phyloP scores from a whole-genome alignment of 2,797 vertebrate genomes.

The Cyprinodon diabolis region DNA sequence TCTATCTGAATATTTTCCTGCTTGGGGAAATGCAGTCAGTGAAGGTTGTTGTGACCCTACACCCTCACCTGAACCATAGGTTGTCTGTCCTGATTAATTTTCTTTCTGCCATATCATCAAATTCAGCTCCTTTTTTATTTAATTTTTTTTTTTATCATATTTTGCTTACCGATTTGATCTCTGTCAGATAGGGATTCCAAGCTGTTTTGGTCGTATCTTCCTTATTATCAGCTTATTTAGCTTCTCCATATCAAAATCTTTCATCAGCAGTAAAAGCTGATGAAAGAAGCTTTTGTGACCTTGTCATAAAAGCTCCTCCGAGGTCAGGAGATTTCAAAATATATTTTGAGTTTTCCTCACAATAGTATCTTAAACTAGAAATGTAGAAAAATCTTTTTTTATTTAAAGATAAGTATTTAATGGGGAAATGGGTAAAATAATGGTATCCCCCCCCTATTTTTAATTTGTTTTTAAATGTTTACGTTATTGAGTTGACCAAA shows the following conservation, averaged over 20 bases:
- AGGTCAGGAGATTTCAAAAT: neutral
- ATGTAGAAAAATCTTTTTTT: too few relatives aligned
- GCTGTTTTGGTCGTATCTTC: neutral
- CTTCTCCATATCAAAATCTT: neutral
- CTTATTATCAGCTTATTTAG: neutral
- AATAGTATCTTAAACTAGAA: too few relatives aligned
- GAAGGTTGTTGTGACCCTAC: neutral
- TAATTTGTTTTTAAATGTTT: too few relatives aligned
- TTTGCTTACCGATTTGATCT: neutral
- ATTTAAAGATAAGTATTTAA: too few relatives aligned
- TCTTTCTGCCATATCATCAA: neutral
- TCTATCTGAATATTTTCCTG: constrained; percentile 3
- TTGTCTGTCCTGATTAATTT: constrained; percentile 1
- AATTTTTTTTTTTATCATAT: neutral
- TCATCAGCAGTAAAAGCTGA: neutral
- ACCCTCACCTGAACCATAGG: neutral
- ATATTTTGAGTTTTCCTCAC: too few relatives aligned
- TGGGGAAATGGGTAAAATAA: too few relatives aligned
- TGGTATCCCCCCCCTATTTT: too few relatives aligned
- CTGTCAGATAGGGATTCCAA: neutral
- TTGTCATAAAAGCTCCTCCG: neutral
- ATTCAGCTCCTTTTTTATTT: neutral
- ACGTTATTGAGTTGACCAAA: too few relatives aligned
- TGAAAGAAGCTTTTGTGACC: neutral
- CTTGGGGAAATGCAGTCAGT: neutral